Evolutionary conservation across 2,888 invertebrate species (phyloP).

Genomic region (Xestia rhomboidea): DNA sequence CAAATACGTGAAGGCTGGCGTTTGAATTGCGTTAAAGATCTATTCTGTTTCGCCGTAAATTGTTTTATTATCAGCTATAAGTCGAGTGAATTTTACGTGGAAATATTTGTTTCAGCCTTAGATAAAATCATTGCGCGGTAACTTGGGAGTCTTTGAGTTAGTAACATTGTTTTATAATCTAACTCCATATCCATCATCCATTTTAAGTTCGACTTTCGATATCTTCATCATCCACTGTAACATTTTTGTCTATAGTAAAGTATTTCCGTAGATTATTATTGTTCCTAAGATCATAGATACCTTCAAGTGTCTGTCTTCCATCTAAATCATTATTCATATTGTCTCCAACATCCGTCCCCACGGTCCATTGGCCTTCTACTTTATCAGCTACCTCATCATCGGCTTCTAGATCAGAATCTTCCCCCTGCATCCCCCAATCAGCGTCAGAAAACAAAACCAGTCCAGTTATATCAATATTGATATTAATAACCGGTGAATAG

Average conservation of each 20-base stretch:
- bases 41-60: constrained; percentile 51
- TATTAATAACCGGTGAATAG: constrained; percentile 57
- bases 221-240: not conserved
- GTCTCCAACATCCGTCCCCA: constrained; percentile 14
- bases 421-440: constrained; percentile 56
- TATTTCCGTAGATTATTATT: not conserved
- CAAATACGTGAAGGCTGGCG: constrained; percentile 59
- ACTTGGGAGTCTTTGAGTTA: constrained; percentile 5
- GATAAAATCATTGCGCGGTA: constrained; percentile 35
- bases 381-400: constrained; percentile 25
- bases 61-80: constrained; percentile 54
- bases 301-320: not conserved
- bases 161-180: constrained; percentile 17
- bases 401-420: constrained; percentile 44
- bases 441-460: constrained; percentile 57
- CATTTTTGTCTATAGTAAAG: not conserved
- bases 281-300: not conserved
- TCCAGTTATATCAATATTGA: constrained; percentile 54
- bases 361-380: not conserved
- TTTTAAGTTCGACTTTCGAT: not conserved
- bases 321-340: constrained; percentile 10
- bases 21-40: constrained; percentile 58
- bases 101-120: constrained; percentile 38
- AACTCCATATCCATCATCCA: not conserved
- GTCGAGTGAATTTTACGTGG: constrained; percentile 39